These are phyloP conservation scores for Chirona hameri DNA, from an alignment of 2,888 invertebrate species.

Conservation along the genomic window DNA sequence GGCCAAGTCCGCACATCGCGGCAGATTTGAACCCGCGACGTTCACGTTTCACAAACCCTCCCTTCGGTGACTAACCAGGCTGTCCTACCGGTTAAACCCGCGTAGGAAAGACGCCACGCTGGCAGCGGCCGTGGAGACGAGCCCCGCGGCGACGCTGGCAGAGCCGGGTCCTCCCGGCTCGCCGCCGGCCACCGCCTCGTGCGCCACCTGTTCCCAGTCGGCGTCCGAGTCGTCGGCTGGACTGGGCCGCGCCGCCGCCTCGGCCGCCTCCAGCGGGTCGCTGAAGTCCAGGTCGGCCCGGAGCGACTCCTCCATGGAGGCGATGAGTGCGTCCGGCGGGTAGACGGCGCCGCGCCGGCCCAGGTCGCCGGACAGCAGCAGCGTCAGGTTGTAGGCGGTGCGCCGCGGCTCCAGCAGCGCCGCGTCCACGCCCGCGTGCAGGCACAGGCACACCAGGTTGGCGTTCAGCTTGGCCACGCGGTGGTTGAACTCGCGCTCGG, in stretches of 20 bases:
- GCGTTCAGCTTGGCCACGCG: slow-evolving; percentile 74
- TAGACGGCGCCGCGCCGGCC: slow-evolving; percentile 46
- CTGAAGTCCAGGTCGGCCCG: slow-evolving; percentile 33
- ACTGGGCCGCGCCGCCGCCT: slow-evolving; percentile 31
- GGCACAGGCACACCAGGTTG: slow-evolving; percentile 73
- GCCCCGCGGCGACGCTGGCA: slow-evolving; percentile 61
- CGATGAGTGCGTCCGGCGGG: slow-evolving; percentile 3
- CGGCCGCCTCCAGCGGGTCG: slow-evolving; percentile 25
- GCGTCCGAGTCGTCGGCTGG: slow-evolving; percentile 34
- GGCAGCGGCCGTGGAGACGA: slow-evolving; percentile 76
- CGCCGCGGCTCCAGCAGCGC: slow-evolving; percentile 61
- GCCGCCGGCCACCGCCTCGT: slow-evolving; percentile 31
- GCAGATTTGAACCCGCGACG: background rate
- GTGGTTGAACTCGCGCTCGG: slow-evolving; percentile 66
- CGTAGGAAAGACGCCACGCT: slow-evolving; percentile 78
- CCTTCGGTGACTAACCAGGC: background rate
- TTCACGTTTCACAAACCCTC: background rate
- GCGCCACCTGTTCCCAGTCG: slow-evolving; percentile 34
- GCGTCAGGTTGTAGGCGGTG: slow-evolving; percentile 67
- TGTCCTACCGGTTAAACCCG: slow-evolving; percentile 48
- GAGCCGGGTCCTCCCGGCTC: slow-evolving; percentile 37
- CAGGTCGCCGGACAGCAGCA: slow-evolving; percentile 61
- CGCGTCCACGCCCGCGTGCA: slow-evolving; percentile 67
- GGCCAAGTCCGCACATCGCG: background rate
- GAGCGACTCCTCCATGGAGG: slow-evolving; percentile 31